These are phyloP conservation scores for Montipora cactus DNA, from an alignment of 64 coral and sea anemone species.

Conservation along the genomic window DNA sequence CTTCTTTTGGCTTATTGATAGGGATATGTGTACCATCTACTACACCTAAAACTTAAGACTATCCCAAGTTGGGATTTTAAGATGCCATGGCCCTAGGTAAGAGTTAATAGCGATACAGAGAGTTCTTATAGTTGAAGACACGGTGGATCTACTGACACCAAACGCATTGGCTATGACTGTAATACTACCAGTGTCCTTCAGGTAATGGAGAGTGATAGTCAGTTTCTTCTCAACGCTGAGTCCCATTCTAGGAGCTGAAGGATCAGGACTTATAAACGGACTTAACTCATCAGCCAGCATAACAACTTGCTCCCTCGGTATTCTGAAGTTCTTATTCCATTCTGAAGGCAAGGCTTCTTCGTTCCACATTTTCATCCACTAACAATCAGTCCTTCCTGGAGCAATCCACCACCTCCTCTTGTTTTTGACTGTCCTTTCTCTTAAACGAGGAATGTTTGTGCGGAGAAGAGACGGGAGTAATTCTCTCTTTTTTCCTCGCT, in stretches of 20 bases:
- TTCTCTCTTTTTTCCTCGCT: too few relatives aligned
- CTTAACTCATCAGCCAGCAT: too few relatives aligned
- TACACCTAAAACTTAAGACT: constrained; percentile 38
- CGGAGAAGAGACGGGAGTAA: too few relatives aligned
- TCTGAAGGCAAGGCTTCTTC: constrained; percentile 35
- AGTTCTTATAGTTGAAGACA: constrained; percentile 49
- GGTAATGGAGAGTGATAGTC: constrained; percentile 54
- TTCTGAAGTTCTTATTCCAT: constrained; percentile 58
- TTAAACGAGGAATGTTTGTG: too few relatives aligned
- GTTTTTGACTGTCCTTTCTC: too few relatives aligned
- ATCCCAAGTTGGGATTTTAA: constrained; percentile 61
- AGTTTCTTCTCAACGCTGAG: neutral
- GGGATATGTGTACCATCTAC: neutral
- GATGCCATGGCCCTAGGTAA: constrained; percentile 64
- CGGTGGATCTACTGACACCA: constrained; percentile 54
- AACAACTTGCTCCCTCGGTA: neutral
- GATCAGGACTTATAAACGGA: too few relatives aligned
- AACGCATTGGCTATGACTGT: constrained; percentile 47
- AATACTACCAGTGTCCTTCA: constrained; percentile 61
- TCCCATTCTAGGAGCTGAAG: too few relatives aligned
- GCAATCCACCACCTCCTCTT: too few relatives aligned
- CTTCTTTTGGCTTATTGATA: constrained; percentile 38
- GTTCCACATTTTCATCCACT: constrained; percentile 41
- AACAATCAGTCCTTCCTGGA: neutral
- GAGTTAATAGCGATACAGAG: constrained; percentile 62